Conservation (phyloP, 2,113 vertebrate species). For the Neopipo cinnamomea region DNA sequence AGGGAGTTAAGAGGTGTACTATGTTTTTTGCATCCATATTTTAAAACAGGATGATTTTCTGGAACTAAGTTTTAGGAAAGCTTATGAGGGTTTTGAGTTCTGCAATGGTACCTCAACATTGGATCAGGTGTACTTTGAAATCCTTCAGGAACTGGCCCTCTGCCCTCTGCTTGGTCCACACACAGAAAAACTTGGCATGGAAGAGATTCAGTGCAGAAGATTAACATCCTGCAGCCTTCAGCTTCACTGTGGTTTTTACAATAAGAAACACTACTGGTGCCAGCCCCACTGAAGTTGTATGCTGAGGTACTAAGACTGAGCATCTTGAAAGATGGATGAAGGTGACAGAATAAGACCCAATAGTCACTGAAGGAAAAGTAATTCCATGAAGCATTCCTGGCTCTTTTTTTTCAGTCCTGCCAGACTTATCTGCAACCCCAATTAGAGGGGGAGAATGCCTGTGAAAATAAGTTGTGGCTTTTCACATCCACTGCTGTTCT, state of each 20-base stretch:
- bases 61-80: neutral
- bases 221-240: neutral
- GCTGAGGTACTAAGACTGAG: neutral
- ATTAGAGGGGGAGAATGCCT: neutral
- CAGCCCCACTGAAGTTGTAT: neutral
- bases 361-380: rapidly evolving
- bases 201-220: neutral
- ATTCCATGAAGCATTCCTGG: neutral
- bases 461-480: neutral
- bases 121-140: neutral
- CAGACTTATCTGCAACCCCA: neutral
- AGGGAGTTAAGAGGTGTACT: neutral
- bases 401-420: neutral
- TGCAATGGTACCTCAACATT: neutral
- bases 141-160: neutral
- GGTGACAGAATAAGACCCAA: neutral
- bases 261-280: neutral
- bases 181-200: neutral
- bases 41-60: neutral
- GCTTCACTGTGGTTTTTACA: neutral
- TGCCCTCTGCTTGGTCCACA: neutral
- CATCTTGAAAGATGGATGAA: neutral
- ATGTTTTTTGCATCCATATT: neutral
- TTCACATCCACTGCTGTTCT: neutral
- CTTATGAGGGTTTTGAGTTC: neutral